Percentiles rank a stretch among this genome's conserved stretches.
phyloP scores from a whole-genome alignment of 2,797 vertebrate species.

The Acanthurus lineatus region DNA sequence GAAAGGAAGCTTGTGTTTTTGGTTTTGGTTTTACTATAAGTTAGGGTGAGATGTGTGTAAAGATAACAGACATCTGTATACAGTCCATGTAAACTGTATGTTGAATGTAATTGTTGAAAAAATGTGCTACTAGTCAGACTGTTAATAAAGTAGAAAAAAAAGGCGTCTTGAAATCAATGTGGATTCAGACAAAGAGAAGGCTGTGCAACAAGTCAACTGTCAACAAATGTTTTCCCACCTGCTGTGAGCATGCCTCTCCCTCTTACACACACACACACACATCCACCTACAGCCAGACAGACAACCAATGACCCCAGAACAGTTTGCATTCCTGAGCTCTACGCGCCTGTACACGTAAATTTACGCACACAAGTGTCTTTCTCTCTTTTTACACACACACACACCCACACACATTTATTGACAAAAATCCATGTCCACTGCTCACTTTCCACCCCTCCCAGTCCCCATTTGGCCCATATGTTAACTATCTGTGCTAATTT shows the following conservation, averaged over 20 bases:
- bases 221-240: slow-evolving; percentile 75
- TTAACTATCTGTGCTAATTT: slow-evolving; percentile 87
- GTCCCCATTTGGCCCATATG: slow-evolving; percentile 81
- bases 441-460: slow-evolving; percentile 45
- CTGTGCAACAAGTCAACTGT: slow-evolving; percentile 66
- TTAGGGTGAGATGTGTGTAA: slow-evolving; percentile 11
- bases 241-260: slow-evolving; percentile 48
- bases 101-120: slow-evolving; percentile 1
- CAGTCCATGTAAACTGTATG: no score
- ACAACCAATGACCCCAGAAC: slow-evolving; percentile 56
- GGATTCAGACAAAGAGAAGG: slow-evolving; percentile 26
- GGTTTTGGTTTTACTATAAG: slow-evolving; percentile 27
- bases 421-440: slow-evolving; percentile 21
- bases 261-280: slow-evolving; percentile 9
- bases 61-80: not conserved
- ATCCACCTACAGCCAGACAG: slow-evolving; percentile 32
- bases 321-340: slow-evolving; percentile 67
- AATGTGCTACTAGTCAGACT: not conserved
- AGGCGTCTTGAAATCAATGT: not conserved
- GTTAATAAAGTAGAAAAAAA: not conserved
- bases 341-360: slow-evolving; percentile 22
- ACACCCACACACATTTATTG: slow-evolving; percentile 24
- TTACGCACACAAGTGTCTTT: slow-evolving; percentile 13
- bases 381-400: not conserved
- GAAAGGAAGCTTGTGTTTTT: slow-evolving; percentile 29